These are phyloP conservation scores for Drosophila kokeensis DNA, from an alignment of 2,888 invertebrate species.

Conservation along the genomic window DNA sequence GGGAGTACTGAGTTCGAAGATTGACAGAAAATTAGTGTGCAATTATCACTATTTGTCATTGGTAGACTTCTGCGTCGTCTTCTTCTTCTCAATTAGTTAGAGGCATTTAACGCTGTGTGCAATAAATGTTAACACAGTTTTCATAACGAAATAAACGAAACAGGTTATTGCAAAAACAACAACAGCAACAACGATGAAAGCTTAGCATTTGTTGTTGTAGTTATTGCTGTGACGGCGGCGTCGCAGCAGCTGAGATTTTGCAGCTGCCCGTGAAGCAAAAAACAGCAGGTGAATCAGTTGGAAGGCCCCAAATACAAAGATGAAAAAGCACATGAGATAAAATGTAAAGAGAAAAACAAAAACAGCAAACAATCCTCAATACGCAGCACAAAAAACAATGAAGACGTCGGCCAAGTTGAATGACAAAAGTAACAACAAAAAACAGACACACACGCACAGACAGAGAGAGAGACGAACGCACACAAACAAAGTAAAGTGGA, in stretches of 20 bases:
- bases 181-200: constrained; percentile 45
- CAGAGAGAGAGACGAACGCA: constrained; percentile 5
- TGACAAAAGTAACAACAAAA: constrained; percentile 52
- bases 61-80: neutral
- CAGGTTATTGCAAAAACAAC: constrained; percentile 65
- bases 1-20: neutral
- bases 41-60: constrained; percentile 48
- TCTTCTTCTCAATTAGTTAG: constrained; percentile 32
- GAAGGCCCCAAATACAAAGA: constrained; percentile 5
- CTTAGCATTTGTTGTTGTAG: constrained; percentile 42
- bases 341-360: constrained; percentile 1
- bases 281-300: constrained; percentile 70
- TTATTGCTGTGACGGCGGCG: constrained; percentile 25
- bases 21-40: constrained; percentile 13
- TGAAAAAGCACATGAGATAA: constrained; percentile 17
- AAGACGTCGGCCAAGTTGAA: constrained; percentile 62
- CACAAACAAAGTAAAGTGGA: constrained; percentile 49
- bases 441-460: constrained; percentile 16
- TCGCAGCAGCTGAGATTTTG: constrained; percentile 70
- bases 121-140: constrained; percentile 57
- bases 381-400: constrained; percentile 39
- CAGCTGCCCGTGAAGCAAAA: constrained; percentile 58
- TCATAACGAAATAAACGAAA: constrained; percentile 56
- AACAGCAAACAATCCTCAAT: constrained; percentile 14
- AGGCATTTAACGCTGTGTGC: constrained; percentile 40